Base-by-base conservation (phyloP, 2,113 vertebrate genomes). In the Laticauda colubrina region DNA sequence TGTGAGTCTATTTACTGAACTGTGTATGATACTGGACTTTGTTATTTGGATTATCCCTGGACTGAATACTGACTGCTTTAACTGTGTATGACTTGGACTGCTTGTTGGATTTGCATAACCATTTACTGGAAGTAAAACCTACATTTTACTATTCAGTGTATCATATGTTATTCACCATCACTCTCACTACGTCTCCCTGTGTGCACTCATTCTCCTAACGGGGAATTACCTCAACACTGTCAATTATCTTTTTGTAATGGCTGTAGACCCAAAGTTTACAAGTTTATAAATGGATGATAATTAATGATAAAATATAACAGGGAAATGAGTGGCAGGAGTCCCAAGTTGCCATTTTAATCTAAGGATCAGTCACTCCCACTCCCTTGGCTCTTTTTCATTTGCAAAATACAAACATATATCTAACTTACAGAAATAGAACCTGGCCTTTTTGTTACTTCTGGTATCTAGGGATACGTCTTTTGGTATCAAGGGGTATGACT, bases 261-360 rank as follows among this genome's bases (percentile, higher is more conserved):
- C 57, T 55, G 11, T n/a, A 89, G 45, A 89, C 39, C 64, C 64
- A 92, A 89, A 85, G 87, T 20, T 57, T 87, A 29, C 64, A 89
- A 29, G 24, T 43, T 85, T 85, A 85, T 85, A 92, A 81, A 89
- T 57, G 64, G 53, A 0, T 81, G 88, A 92, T 75, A 51, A 75
- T 88, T 55, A 75, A 75, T 51, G 54, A 88, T 88, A 45, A 89
- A 88, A 89, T n/a, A 75, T 88, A 91, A 91, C 12, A 53, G 45
- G 61, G 53, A 85, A 81, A 92, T 85, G 64, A 85, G 55, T 85
- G 87, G 69, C 15, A 89, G 24, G 86, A 75, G 45, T 64, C 29
- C 3, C 34, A 26, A 43, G 48, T 54, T 56, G 24, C 61, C 87
- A 81, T 89, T 89, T 89, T 56, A 89, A 89, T 29, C 11, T 45